Percentiles rank a stretch among this genome's conserved stretches.
Evolutionary conservation across 2,797 vertebrate species (phyloP).

Genomic region (Spinibarbus caldwelli): DNA sequence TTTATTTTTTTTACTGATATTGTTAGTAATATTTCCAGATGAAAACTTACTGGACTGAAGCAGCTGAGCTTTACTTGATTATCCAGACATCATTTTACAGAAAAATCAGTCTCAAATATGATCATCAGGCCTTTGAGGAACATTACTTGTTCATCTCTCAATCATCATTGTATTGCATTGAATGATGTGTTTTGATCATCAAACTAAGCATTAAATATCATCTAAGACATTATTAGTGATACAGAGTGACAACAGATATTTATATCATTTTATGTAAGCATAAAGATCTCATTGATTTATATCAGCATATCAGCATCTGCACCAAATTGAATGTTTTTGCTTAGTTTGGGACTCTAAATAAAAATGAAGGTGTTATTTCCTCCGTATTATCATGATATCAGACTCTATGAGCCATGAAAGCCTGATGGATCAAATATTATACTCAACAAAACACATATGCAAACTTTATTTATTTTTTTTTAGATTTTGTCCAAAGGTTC

Average conservation of each 20-base stretch:
- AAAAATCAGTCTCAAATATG: not conserved
- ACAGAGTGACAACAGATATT: too few relatives aligned
- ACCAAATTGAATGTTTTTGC: too few relatives aligned
- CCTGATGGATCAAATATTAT: too few relatives aligned
- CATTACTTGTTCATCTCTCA: not conserved
- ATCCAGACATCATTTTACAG: not conserved
- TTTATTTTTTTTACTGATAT: not conserved
- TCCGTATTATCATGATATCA: not conserved
- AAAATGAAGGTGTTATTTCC: too few relatives aligned
- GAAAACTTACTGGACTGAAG: not conserved
- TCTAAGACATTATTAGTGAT: not conserved
- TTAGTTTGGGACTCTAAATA: not conserved
- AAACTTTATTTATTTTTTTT: too few relatives aligned
- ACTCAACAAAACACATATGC: too few relatives aligned
- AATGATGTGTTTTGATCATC: too few relatives aligned
- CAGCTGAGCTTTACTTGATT: not conserved
- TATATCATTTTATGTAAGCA: not conserved
- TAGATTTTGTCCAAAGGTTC: too few relatives aligned
- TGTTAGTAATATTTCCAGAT: not conserved
- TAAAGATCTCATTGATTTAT: not conserved
- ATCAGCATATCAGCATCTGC: not conserved
- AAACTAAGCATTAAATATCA: not conserved
- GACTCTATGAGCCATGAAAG: not conserved
- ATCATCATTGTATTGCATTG: not conserved
- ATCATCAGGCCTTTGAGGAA: not conserved